Percentiles rank a stretch among this genome's conserved stretches.
phyloP scores from a whole-genome alignment of 2,113 vertebrate genomes.

The Thymallus thymallus region DNA sequence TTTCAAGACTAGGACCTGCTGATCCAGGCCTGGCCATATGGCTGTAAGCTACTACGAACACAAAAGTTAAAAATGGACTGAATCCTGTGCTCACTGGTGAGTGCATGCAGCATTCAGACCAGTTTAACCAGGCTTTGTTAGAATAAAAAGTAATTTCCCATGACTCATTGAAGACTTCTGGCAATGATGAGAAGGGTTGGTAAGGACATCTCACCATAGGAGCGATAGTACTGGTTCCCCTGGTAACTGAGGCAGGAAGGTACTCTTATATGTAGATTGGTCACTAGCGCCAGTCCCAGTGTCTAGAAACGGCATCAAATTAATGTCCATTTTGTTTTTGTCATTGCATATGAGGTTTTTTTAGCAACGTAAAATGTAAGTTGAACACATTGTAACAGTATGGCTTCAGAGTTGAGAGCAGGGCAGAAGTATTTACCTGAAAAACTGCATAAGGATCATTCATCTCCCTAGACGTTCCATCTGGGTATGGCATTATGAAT shows the following conservation, averaged over 20 bases:
- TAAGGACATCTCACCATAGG: constrained; percentile 36
- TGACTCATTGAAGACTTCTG: constrained; percentile 50
- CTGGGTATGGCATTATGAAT: neutral
- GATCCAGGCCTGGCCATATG: neutral
- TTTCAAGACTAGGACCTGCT: neutral
- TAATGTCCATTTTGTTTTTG: too few relatives aligned
- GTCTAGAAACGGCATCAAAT: constrained; percentile 60
- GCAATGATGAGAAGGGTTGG: constrained; percentile 63
- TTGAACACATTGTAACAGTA: too few relatives aligned
- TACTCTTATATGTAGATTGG: constrained; percentile 47
- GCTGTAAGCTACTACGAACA: neutral
- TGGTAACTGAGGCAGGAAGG: constrained; percentile 45
- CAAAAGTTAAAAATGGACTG: neutral
- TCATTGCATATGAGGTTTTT: too few relatives aligned
- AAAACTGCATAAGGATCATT: constrained; percentile 45
- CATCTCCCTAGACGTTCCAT: fast-evolving
- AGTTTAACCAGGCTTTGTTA: too few relatives aligned
- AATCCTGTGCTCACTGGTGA: too few relatives aligned
- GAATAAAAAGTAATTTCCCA: too few relatives aligned
- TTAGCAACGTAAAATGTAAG: too few relatives aligned
- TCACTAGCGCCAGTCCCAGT: constrained; percentile 78
- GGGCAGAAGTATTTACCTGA: constrained; percentile 50
- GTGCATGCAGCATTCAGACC: too few relatives aligned
- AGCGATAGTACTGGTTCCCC: constrained; percentile 41
- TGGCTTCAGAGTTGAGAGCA: constrained; percentile 35